These are phyloP conservation scores for Stegodyphus mimosarum DNA, from an alignment of 1,140 invertebrate species.

Conservation along the genomic window DNA sequence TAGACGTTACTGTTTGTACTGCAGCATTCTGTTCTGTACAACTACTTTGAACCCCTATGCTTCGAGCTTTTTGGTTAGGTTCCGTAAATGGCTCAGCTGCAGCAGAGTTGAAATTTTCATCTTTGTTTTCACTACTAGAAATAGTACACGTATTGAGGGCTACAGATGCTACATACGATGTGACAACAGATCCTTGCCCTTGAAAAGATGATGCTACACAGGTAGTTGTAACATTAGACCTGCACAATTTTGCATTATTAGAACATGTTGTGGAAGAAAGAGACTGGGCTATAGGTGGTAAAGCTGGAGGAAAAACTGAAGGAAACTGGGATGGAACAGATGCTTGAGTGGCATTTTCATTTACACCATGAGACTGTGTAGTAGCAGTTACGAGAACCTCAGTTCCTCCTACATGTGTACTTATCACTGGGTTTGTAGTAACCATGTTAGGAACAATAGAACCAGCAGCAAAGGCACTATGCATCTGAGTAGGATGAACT, in stretches of 20 bases:
- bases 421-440: conserved; percentile 51
- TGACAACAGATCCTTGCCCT: conserved; percentile 1
- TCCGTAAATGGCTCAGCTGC: conserved; percentile 10
- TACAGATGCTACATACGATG: conserved; percentile 11
- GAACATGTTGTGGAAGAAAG: conserved; percentile 37
- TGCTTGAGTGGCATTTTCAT: conserved; percentile 15
- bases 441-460: conserved; percentile 62
- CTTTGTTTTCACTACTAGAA: background rate
- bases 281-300: conserved; percentile 53
- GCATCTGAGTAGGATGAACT: conserved; percentile 59
- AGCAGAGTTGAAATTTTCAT: conserved; percentile 3
- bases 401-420: conserved; percentile 49
- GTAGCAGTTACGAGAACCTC: conserved; percentile 45
- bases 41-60: conserved; percentile 59
- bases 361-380: conserved; percentile 36
- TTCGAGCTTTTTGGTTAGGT: conserved; percentile 48
- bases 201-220: conserved; percentile 18
- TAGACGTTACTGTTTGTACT: conserved; percentile 45
- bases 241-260: conserved; percentile 9
- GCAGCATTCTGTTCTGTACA: conserved; percentile 56
- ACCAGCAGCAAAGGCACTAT: conserved; percentile 62
- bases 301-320: conserved; percentile 38
- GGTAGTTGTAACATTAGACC: background rate
- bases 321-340: conserved; percentile 22
- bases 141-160: background rate